Conservation (phyloP, 2,113 vertebrate species). For the Neogobius melanostomus region DNA sequence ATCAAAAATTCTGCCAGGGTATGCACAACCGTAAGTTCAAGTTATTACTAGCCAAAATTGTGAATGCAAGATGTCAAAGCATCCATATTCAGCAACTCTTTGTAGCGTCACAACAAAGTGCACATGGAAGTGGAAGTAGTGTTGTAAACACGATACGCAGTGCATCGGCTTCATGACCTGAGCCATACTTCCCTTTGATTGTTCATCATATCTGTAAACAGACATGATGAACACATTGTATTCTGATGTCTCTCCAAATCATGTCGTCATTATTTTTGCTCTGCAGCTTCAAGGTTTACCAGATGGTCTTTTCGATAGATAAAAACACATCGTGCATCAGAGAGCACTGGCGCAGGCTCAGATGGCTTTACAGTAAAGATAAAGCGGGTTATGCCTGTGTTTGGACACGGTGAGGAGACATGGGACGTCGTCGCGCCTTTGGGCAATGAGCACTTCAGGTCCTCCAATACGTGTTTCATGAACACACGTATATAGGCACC, state of each 20-base stretch:
- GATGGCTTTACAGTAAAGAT: slow-evolving; percentile 73
- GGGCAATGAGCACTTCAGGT: slow-evolving; percentile 82
- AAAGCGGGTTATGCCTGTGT: slow-evolving; percentile 92
- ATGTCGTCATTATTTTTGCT: slow-evolving; percentile 15
- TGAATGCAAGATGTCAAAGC: slow-evolving; percentile 11
- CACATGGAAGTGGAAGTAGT: too few relatives aligned
- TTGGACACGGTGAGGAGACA: slow-evolving; percentile 84
- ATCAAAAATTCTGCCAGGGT: too few relatives aligned
- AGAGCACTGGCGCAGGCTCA: slow-evolving; percentile 55
- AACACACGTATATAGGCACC: slow-evolving; percentile 90
- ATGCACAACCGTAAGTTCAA: background rate
- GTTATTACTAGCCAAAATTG: slow-evolving; percentile 7
- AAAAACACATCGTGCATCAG: slow-evolving; percentile 79
- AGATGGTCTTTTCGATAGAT: slow-evolving; percentile 88
- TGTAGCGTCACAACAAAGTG: too few relatives aligned
- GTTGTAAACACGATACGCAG: too few relatives aligned
- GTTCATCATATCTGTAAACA: background rate
- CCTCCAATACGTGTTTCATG: slow-evolving; percentile 84
- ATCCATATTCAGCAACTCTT: background rate
- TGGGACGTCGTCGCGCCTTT: slow-evolving; percentile 74
- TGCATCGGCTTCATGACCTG: background rate
- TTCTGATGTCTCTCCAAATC: background rate
- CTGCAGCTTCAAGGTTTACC: slow-evolving; percentile 44
- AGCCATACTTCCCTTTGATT: background rate
- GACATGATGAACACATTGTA: background rate